Base-by-base conservation (phyloP, 1,140 invertebrate species). In the Drosophila lacteicornis region DNA sequence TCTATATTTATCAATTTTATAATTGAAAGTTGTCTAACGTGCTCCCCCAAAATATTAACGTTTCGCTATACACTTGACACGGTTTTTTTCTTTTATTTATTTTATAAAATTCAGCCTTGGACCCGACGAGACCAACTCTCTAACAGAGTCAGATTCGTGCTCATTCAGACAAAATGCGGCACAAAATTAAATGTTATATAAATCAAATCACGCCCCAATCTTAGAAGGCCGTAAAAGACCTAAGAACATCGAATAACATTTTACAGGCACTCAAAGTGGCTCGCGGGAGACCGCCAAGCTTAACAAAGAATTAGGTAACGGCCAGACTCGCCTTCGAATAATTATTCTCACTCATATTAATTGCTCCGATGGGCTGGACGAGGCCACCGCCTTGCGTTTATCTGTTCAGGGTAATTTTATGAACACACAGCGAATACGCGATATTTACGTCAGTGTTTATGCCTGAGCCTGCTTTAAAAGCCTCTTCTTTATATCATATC, bases 261-360 rank as follows among this genome's bases (percentile, higher is more conserved):
- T 62, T 42, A 30, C 55, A 19, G 57, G 49, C 71, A 75, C 71
- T 75, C 60, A 73, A 75, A n/a, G 49, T 60, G 66, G 36, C 66
- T 61, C 38, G 12, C 17, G 8, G 19, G 33, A 30, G 17, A 51
- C 55, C 25, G 15, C 25, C 46, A 53, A 74, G 46, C 43, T 42
- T 33, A 75, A 75, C 69, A 73, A 73, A 25, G 66, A 73, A 58
- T 70, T 58, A 73, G 43, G 40, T 25, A 25, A 27, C 50, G 47
- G 3, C 17, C 69, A 22, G 50, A 43, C 71, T 49, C 50, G 42
- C 71, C 42, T 47, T 71, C 49, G 69, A 55, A 63, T 74, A 74
- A 74, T 75, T 74, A 74, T 71, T 46, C 49, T 33, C 56, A 55
- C 55, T 53, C 71, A 73, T 55, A 73, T 62, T 75, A 75, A 75